Conservation (phyloP, 1,140 invertebrate genomes). For the Muscidifurax raptorellus region DNA sequence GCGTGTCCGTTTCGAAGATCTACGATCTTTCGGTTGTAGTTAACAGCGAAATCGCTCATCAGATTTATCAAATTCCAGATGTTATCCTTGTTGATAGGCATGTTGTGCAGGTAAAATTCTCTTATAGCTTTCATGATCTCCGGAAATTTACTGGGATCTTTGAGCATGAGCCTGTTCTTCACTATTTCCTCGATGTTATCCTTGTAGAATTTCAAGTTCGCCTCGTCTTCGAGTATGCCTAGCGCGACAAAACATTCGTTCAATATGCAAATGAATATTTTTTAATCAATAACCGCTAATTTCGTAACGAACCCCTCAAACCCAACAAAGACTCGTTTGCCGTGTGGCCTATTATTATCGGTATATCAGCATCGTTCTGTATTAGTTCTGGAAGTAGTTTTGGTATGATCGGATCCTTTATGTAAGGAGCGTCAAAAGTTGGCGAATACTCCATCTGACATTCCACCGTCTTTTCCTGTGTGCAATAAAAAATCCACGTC, state of each 20-base stretch:
- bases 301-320: constrained; percentile 43
- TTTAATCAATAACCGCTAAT: not conserved
- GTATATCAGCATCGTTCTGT: constrained; percentile 33
- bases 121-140: constrained; percentile 23
- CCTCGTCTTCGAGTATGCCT: constrained; percentile 7
- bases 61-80: constrained; percentile 30
- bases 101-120: constrained; percentile 44
- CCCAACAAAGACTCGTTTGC: constrained; percentile 51
- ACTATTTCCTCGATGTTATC: constrained; percentile 30
- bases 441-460: not conserved
- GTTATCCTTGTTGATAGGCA: constrained; percentile 19
- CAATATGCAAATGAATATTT: not conserved
- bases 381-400: constrained; percentile 30
- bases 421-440: constrained; percentile 23
- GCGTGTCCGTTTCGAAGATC: constrained; percentile 32
- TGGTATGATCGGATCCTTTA: constrained; percentile 51
- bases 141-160: not conserved
- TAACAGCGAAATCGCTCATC: constrained; percentile 22
- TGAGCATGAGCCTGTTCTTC: not conserved
- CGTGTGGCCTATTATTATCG: constrained; percentile 53
- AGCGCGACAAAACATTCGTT: not conserved
- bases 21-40: constrained; percentile 4
- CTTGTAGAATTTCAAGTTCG: not conserved
- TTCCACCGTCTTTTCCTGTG: not conserved
- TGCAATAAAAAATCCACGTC: not conserved